Base-by-base conservation (phyloP, 1,140 invertebrate species). In the Drosophila ficusphila region DNA sequence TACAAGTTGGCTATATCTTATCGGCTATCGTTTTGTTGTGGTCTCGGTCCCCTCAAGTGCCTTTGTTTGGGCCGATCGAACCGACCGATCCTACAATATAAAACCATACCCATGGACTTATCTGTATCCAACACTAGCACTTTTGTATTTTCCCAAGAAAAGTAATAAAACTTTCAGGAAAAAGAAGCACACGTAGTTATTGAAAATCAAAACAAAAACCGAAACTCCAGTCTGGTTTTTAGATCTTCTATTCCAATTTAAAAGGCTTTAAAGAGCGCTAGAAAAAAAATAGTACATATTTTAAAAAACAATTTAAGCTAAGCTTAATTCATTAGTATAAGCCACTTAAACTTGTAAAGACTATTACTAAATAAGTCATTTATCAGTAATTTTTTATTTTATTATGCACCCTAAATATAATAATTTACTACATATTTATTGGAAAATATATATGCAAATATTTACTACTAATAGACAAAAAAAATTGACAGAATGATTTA, bases 1-100 rank as follows among this genome's bases (percentile, higher is more conserved):
- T 44, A 51, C 60, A 57, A 71, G 70, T 72, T 62, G 58, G 48
- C 78, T 65, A 62, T 89, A 89, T 89, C 82, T 88, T 88, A 89
- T 82, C 78, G 81, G 74, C 18, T 52, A 7, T 31, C 42, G 29
- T 71, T 73, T 44, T 48, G 51, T 57, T 79, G 51, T 81, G 69
- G 57, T 38, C 47, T 19, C 51, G 21, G 44, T 31, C 49, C 11
- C 44, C 34, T 78, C 33, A 71, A 88, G 51, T 82, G 58, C 70
- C 73, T 89, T 82, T 82, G 78, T 82, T 79, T 72, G 21, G 41
- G 19, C 0, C 27, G 8, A 38, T 44, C 21, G 33, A 49, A 46
- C 44, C 79, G 64, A 70, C 64, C 76, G 70, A 61, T 27, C 57
- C 9, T 44, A 34, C 38, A n/a, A n/a, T 9, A 34, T 18, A 19